phyloP scores from a whole-genome alignment of 1,140 invertebrate genomes.

The Hyles vespertilio region DNA sequence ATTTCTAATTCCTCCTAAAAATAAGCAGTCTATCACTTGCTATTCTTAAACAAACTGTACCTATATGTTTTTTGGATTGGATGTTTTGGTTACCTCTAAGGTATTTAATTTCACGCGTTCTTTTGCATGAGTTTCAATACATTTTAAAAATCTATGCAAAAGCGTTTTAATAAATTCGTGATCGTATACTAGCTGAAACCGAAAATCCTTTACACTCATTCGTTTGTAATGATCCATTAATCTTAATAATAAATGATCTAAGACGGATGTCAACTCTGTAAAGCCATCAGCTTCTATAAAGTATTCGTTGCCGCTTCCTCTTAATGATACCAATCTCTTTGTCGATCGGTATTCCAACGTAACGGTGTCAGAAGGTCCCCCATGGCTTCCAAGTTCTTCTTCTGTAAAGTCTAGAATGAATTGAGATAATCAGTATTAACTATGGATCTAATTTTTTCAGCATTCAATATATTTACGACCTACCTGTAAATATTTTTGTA shows the following conservation, averaged over 20 bases:
- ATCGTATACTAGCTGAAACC: conserved; percentile 33
- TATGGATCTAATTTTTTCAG: not conserved
- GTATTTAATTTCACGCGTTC: conserved; percentile 47
- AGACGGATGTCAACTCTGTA: conserved; percentile 41
- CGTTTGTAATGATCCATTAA: conserved; percentile 34
- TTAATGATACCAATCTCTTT: conserved; percentile 45
- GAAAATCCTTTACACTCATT: conserved; percentile 34
- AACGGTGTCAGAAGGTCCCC: conserved; percentile 19
- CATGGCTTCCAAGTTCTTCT: conserved; percentile 39
- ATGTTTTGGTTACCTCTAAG: conserved; percentile 37
- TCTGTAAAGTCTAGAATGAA: conserved; percentile 45
- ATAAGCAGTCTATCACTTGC: not conserved
- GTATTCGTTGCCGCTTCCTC: conserved; percentile 30
- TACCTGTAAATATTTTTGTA: conserved; percentile 56
- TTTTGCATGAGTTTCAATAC: conserved; percentile 57
- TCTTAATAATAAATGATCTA: conserved; percentile 41
- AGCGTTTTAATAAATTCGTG: conserved; percentile 43
- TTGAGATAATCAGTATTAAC: conserved; percentile 4
- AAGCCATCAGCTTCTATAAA: conserved; percentile 46
- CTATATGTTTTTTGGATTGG: too few species aligned
- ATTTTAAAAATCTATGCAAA: conserved; percentile 51
- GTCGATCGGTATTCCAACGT: conserved; percentile 45
- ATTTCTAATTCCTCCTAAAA: conserved; percentile 78
- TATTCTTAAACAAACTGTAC: too few species aligned
- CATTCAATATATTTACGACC: not conserved